Evolutionary conservation across 1,140 invertebrate species (phyloP), one percentile per base, ranked within the genome.

Genomic region (Helicoverpa armigera): DNA sequence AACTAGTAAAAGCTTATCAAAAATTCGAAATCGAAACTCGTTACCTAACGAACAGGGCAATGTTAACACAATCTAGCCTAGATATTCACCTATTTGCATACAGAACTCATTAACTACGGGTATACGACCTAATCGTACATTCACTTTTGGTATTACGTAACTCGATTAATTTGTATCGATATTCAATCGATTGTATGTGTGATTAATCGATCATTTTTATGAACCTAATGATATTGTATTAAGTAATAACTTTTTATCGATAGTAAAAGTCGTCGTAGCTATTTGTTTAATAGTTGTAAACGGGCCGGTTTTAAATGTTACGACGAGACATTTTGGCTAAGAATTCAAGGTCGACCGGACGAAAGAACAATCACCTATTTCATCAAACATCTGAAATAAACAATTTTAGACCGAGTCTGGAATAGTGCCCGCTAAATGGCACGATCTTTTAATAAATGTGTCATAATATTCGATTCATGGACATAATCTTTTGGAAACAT

Each of bases 41-140:
- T 88, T 88, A 85, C 85, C 73, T 86, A 88, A 88, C 82, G 80
- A 83, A 84, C 82, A 18, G 79, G 78, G 83, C 84, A 86, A 83
- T 81, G 78, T 69, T 61, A 75, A 83, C 83, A 84, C 82, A 84
- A 82, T 86, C 83, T 81, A 82, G 79, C 83, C 84, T 82, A 86
- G 85, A 87, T 87, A 84, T 88, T 86, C 79, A 67, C 72, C 72
- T 74, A 84, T 88, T 88, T 86, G 81, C 87, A 88, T 88, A 85
- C 81, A 72, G 48, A 72, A 53, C 69, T 72, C 69, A 72, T 72
- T 72, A 72, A 72, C 50, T 43, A 54, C 14, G 23, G 16, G 50
- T 54, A 14, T 29, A 51, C 50, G 13, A 72, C 69, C 69, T 69
- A 72, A 72, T 53, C 69, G 69, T 69, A 50, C 69, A 72, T 51